These are phyloP conservation scores for Enteromius mattozi DNA, from an alignment of 2,797 vertebrate genomes.

Conservation along the genomic window DNA sequence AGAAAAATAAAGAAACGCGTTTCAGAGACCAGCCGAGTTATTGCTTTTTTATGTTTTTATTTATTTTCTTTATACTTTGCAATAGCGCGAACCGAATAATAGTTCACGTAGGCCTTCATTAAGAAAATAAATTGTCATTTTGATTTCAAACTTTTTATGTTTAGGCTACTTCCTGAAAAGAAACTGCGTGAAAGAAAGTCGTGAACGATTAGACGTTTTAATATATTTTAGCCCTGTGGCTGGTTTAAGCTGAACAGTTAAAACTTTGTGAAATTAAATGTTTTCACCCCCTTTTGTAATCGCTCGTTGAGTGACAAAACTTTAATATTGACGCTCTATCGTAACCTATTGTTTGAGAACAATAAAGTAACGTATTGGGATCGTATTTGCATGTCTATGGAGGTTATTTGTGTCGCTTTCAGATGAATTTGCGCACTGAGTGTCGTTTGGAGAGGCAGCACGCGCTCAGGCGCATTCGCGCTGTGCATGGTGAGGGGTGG, in stretches of 20 bases:
- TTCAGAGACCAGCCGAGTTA: background rate
- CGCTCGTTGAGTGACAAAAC: background rate
- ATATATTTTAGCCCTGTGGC: background rate
- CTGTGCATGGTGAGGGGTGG: conserved; percentile 31
- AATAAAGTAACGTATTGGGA: background rate
- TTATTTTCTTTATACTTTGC: background rate
- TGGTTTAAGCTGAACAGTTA: background rate
- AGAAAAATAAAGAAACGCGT: background rate
- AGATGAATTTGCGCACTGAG: background rate
- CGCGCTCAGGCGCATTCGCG: conserved; percentile 28
- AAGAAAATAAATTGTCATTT: background rate
- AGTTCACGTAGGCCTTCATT: too few species aligned
- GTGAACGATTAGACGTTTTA: background rate
- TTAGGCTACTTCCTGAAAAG: background rate
- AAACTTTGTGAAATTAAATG: background rate
- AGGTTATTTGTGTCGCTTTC: background rate
- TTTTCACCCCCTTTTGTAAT: background rate
- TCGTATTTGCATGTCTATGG: background rate
- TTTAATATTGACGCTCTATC: background rate
- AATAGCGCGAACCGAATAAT: background rate
- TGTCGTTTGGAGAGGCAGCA: conserved; percentile 14
- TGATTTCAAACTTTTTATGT: background rate
- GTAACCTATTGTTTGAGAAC: background rate
- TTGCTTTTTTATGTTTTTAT: background rate
- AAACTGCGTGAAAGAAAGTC: background rate